Evolutionary conservation across 2,888 invertebrate genomes (phyloP).

Genomic region (Noctua janthina): DNA sequence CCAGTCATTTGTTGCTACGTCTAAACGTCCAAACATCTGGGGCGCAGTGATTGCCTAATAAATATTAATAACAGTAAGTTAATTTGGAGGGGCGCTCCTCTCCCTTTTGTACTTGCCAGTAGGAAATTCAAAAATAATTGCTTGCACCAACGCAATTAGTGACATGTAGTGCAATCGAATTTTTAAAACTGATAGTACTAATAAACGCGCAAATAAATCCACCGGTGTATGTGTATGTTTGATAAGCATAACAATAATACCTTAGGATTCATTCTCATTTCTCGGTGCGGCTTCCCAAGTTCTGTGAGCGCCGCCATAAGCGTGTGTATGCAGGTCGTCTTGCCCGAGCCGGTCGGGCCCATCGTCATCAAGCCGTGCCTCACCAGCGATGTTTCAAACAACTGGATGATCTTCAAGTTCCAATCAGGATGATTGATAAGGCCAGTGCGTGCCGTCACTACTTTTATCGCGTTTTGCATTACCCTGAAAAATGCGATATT

Average conservation of each 20-base stretch:
- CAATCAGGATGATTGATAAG: slow-evolving; percentile 95
- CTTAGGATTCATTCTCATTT: slow-evolving; percentile 98
- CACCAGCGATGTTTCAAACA: slow-evolving; percentile 96
- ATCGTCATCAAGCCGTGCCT: slow-evolving; percentile 97
- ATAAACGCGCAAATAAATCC: neutral
- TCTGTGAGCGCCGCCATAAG: slow-evolving; percentile 95
- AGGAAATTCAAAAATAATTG: neutral
- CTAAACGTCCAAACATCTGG: slow-evolving; percentile 97
- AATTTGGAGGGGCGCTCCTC: neutral
- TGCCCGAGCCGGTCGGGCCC: slow-evolving; percentile 97
- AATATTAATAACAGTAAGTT: neutral
- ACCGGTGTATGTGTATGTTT: neutral
- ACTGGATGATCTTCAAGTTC: slow-evolving; percentile 96
- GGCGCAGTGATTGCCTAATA: slow-evolving; percentile 95
- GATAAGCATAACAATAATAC: slow-evolving; percentile 74
- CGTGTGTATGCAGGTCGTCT: slow-evolving; percentile 94
- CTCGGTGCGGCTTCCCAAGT: slow-evolving; percentile 94
- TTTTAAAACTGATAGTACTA: neutral
- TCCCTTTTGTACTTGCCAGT: neutral
- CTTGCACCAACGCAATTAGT: neutral
- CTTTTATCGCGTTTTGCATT: slow-evolving; percentile 93
- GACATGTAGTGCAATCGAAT: neutral
- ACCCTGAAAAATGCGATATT: slow-evolving; percentile 87
- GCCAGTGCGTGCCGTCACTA: slow-evolving; percentile 91
- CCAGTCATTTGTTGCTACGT: slow-evolving; percentile 98